Evolutionary conservation across 2,888 invertebrate genomes (phyloP), one percentile per base, ranked within the genome.

Genomic region (Pammene fasciana): DNA sequence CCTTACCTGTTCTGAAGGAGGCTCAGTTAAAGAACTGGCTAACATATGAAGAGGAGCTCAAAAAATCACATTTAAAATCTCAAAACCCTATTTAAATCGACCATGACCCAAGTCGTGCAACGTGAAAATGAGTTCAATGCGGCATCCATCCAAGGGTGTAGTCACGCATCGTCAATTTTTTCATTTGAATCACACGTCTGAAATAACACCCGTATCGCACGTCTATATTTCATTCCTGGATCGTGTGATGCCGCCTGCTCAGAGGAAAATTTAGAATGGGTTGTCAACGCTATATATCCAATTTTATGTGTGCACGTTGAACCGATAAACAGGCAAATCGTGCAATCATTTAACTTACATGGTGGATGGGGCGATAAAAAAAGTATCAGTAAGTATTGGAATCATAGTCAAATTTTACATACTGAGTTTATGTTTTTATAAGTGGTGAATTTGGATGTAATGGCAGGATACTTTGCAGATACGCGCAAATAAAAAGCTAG

Each of bases 111-210:
- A 13, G 43, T 16, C 50, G 34, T 43, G 55, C 16, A 18, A 68
- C 36, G 43, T 18, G 5, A 41, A 46, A 60, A 65, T 65, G 41
- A 65, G 54, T 70, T 65, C 54, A 60, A 48, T 16, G 11, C 26
- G n/a, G 41, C 52, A 50, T 54, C 60, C 60, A 36, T n/a, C 57
- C 55, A 50, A 6, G 36, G 18, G 64, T 38, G 65, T 55, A 45
- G 46, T 16, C 65, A 60, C 65, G 65, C 65, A 54, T 65, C 70
- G 48, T 10, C 60, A 65, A 55, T 48, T 65, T 60, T 54, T 70
- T 65, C 60, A 70, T 70, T 70, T 60, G 65, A 55, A 60, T 70
- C 65, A 70, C 65, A 70, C 60, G 65, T 70, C 54, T 60, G 70
- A 55, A 70, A 60, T 65, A 60, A 48, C 54, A 70, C 46, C 41